Conservation (phyloP, 2,797 vertebrate species). For the Florisuga fusca region DNA sequence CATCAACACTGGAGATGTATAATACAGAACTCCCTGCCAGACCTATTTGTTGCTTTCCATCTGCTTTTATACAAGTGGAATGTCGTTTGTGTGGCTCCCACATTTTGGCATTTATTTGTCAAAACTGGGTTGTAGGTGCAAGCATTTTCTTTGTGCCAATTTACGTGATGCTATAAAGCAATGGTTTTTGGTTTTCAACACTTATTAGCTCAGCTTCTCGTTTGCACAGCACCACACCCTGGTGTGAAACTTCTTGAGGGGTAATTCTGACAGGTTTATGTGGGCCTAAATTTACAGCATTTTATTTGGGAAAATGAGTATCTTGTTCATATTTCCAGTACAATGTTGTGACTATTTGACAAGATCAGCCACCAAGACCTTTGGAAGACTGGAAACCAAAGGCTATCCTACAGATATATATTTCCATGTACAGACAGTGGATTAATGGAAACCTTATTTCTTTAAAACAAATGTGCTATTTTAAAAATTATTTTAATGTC, state of each 20-base stretch:
- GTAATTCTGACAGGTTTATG: slow-evolving; percentile 70
- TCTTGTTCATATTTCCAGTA: slow-evolving; percentile 31
- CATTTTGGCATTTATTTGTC: slow-evolving; percentile 64
- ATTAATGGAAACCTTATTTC: neutral
- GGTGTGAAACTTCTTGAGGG: slow-evolving; percentile 59
- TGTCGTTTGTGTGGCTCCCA: slow-evolving; percentile 23
- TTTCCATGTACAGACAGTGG: neutral
- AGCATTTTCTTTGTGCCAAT: slow-evolving; percentile 39
- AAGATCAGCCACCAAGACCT: neutral
- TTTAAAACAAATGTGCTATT: neutral
- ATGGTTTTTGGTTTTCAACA: slow-evolving; percentile 71
- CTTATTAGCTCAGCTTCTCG: slow-evolving; percentile 76
- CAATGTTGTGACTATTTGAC: slow-evolving; percentile 36
- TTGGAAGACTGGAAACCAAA: neutral
- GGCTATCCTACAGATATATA: neutral
- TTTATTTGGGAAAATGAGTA: slow-evolving; percentile 52
- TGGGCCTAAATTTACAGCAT: slow-evolving; percentile 65
- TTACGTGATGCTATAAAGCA: slow-evolving; percentile 73
- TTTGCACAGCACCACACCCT: slow-evolving; percentile 73
- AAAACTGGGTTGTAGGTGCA: slow-evolving; percentile 42
- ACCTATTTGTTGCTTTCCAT: neutral
- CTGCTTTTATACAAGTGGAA: neutral
- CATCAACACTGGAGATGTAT: neutral
- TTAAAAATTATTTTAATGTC: neutral
- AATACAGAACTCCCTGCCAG: neutral